A percentile compares a stretch with the other conserved stretches of the same genome.
Evolutionary conservation across 2,113 vertebrate species (phyloP).

Genomic region (Hippoglossus stenolepis): DNA sequence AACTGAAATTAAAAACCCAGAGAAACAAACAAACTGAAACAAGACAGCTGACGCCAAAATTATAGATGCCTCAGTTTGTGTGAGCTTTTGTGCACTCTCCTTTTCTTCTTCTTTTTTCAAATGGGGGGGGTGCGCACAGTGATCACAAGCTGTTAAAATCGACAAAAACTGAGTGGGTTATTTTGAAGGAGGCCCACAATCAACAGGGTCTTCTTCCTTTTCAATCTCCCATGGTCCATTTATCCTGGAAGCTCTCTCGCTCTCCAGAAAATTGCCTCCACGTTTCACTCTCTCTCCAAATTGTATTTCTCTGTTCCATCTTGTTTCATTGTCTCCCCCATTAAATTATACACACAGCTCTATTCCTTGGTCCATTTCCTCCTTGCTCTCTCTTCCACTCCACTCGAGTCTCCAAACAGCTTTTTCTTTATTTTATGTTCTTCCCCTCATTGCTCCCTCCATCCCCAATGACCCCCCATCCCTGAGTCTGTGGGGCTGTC

Average conservation of each 20-base stretch:
- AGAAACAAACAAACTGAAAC: slow-evolving; percentile 40
- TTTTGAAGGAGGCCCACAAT: slow-evolving; percentile 57
- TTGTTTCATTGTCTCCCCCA: slow-evolving; percentile 5
- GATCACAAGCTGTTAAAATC: slow-evolving; percentile 54
- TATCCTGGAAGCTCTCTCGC: slow-evolving; percentile 27
- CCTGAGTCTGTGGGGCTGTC: slow-evolving; percentile 12
- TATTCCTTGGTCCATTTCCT: slow-evolving; percentile 8
- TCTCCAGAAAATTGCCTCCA: slow-evolving; percentile 40
- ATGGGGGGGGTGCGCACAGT: not conserved
- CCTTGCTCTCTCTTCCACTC: not conserved
- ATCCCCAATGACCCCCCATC: slow-evolving; percentile 1
- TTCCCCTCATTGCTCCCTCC: not conserved
- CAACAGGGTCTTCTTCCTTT: slow-evolving; percentile 20
- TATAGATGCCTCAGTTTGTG: slow-evolving; percentile 16
- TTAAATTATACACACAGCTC: slow-evolving; percentile 13
- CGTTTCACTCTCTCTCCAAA: slow-evolving; percentile 30
- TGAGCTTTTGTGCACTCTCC: not conserved
- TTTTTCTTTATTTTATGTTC: slow-evolving; percentile 7
- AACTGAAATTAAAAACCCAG: slow-evolving; percentile 55
- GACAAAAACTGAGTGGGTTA: slow-evolving; percentile 44
- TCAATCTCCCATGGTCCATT: slow-evolving; percentile 40
- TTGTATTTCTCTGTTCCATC: slow-evolving; percentile 23
- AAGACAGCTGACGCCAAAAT: slow-evolving; percentile 30
- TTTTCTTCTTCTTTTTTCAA: not conserved
- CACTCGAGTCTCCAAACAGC: not conserved